A percentile compares a stretch with the other conserved stretches of the same genome.
These are phyloP conservation scores for Nerophis ophidion DNA, from an alignment of 2,113 vertebrate species.

Conservation along the genomic window DNA sequence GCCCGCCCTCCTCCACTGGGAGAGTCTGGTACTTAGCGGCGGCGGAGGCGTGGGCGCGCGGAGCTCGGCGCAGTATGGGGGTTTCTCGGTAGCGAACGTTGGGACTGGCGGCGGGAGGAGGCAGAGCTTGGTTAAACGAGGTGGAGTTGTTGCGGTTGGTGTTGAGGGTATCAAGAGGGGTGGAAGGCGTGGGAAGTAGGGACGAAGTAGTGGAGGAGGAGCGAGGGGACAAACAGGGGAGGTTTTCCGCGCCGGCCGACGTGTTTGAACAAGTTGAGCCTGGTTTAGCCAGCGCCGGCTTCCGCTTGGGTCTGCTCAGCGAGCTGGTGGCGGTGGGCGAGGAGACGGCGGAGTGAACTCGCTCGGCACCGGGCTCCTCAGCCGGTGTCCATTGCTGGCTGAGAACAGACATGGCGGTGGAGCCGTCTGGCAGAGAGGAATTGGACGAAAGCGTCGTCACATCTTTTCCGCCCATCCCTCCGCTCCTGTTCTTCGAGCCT, in stretches of 20 bases:
- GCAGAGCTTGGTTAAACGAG: conserved; percentile 72
- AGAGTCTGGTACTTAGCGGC: conserved; percentile 65
- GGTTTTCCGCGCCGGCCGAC: conserved; percentile 8
- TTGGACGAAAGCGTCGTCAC: conserved; percentile 71
- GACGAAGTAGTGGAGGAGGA: conserved; percentile 34
- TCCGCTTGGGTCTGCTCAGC: conserved; percentile 85
- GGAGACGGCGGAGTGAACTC: conserved; percentile 10
- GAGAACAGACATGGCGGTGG: conserved; percentile 79
- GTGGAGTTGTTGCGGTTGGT: conserved; percentile 97
- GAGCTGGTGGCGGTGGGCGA: conserved; percentile 57
- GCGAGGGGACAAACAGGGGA: conserved; percentile 22
- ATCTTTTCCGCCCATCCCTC: conserved; percentile 60
- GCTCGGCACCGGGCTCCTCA: conserved; percentile 32
- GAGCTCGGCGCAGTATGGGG: conserved; percentile 54
- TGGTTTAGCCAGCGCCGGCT: conserved; percentile 73
- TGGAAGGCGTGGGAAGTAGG: conserved; percentile 23
- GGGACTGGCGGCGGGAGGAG: conserved; percentile 28
- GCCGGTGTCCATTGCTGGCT: conserved; percentile 75
- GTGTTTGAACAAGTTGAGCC: conserved; percentile 23
- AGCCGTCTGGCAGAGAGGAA: conserved; percentile 76
- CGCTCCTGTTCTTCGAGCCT: conserved; percentile 65
- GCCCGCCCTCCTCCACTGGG: conserved; percentile 66
- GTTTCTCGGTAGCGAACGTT: conserved; percentile 54
- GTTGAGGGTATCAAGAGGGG: conserved; percentile 80
- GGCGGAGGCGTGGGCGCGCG: conserved; percentile 26